phyloP scores from a whole-genome alignment of 2,113 vertebrate genomes.

The Condylura cristata region DNA sequence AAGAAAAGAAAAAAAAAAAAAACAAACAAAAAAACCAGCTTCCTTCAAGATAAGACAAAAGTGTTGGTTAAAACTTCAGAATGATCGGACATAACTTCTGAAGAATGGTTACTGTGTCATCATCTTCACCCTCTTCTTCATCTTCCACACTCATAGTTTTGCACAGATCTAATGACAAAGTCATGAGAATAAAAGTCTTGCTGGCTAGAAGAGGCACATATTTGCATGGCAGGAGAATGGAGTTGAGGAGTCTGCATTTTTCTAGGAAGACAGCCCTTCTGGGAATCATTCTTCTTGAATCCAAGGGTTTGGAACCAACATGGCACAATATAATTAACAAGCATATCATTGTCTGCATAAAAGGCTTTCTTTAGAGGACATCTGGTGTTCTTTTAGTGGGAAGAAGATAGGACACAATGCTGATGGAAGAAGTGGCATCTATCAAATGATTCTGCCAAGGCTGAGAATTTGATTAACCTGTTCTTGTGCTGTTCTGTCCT shows the following conservation, averaged over 20 bases:
- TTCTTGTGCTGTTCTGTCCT: not conserved
- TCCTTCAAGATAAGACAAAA: conserved; percentile 53
- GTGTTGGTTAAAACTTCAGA: conserved; percentile 61
- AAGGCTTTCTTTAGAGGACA: conserved; percentile 35
- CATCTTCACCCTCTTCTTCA: not conserved
- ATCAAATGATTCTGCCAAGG: not conserved
- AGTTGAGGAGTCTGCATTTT: not conserved
- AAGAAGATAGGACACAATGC: not conserved
- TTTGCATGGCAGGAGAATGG: not conserved
- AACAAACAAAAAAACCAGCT: not conserved
- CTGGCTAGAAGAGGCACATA: conserved; percentile 1
- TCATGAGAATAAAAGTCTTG: conserved; percentile 57
- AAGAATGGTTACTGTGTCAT: conserved; percentile 52
- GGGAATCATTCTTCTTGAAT: not conserved
- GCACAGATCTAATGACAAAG: conserved; percentile 47
- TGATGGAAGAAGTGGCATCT: not conserved
- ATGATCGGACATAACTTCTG: conserved; percentile 38
- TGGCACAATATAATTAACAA: conserved; percentile 1
- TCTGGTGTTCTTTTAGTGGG: not conserved
- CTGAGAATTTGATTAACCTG: not conserved
- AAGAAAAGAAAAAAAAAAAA: not conserved
- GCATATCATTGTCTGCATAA: not conserved
- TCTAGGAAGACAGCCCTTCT: not conserved
- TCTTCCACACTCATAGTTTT: conserved; percentile 21
- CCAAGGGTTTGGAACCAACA: conserved; percentile 31